Evolutionary conservation across 2,797 vertebrate species (phyloP).

Genomic region (Myoxocephalus aenaeus): DNA sequence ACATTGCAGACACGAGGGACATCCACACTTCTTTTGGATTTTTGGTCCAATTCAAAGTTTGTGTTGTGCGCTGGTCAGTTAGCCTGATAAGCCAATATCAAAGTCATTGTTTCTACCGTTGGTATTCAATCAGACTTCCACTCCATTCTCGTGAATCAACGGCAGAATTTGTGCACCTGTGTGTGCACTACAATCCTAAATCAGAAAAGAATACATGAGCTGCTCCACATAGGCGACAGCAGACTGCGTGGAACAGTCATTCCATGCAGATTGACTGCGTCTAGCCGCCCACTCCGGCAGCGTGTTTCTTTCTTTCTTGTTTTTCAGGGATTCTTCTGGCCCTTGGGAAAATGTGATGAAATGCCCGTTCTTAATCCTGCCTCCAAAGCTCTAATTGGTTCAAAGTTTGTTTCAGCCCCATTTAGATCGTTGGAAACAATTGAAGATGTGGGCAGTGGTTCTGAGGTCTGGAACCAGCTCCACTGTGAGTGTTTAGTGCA

Average conservation of each 20-base stretch:
- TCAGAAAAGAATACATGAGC: not conserved
- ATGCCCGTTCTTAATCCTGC: not conserved
- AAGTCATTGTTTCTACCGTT: not conserved
- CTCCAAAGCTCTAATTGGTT: not conserved
- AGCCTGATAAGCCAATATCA: not conserved
- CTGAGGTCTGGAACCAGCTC: not conserved
- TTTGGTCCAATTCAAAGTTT: not conserved
- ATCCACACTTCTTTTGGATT: not conserved
- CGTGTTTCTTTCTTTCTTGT: not conserved
- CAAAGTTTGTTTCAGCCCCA: not conserved
- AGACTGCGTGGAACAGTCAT: no score
- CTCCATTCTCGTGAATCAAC: not conserved
- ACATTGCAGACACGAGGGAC: not conserved
- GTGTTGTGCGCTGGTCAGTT: no score
- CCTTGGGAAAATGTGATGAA: no score
- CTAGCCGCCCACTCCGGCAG: not conserved
- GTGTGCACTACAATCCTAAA: not conserved
- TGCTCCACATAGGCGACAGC: not conserved
- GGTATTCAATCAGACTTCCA: not conserved
- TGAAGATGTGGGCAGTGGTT: not conserved
- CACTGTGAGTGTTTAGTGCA: not conserved
- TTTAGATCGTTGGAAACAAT: not conserved
- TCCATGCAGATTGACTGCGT: not conserved
- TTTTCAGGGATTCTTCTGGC: not conserved
- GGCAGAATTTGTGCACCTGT: not conserved